These are phyloP conservation scores for Hirudinaria manillensis DNA, from an alignment of 2,888 invertebrate genomes.

Conservation along the genomic window DNA sequence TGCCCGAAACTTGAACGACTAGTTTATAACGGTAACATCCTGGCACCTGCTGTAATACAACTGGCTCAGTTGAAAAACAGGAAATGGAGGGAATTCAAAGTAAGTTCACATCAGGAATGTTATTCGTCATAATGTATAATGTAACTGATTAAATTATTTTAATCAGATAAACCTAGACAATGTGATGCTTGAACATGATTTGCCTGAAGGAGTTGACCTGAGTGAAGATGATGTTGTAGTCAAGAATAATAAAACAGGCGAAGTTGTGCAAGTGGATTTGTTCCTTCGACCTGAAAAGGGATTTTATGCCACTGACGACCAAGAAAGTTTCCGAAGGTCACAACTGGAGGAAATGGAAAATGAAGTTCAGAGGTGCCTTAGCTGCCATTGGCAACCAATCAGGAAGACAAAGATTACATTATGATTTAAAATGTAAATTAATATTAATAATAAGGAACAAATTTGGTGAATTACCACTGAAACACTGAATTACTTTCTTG, in stretches of 20 bases:
- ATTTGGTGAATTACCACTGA: too few species aligned
- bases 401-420: background rate
- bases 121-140: too few species aligned
- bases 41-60: background rate
- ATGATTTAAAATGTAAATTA: background rate
- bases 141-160: too few species aligned
- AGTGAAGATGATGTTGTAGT: background rate
- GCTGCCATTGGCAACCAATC: background rate
- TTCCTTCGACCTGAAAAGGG: background rate
- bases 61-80: conserved; percentile 2
- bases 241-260: background rate
- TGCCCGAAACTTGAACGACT: conserved; percentile 11
- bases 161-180: conserved; percentile 10
- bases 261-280: background rate
- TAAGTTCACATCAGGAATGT: too few species aligned
- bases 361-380: background rate
- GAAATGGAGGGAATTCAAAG: background rate
- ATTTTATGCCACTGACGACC: conserved; percentile 5
- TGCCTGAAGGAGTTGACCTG: background rate
- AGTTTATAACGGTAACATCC: conserved; percentile 4
- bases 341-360: conserved; percentile 1
- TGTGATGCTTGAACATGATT: background rate
- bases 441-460: too few species aligned
- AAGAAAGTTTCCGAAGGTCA: background rate
- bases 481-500: too few species aligned